These are phyloP conservation scores for Drosophila baimaii DNA, from an alignment of 1,140 invertebrate species.

Conservation along the genomic window DNA sequence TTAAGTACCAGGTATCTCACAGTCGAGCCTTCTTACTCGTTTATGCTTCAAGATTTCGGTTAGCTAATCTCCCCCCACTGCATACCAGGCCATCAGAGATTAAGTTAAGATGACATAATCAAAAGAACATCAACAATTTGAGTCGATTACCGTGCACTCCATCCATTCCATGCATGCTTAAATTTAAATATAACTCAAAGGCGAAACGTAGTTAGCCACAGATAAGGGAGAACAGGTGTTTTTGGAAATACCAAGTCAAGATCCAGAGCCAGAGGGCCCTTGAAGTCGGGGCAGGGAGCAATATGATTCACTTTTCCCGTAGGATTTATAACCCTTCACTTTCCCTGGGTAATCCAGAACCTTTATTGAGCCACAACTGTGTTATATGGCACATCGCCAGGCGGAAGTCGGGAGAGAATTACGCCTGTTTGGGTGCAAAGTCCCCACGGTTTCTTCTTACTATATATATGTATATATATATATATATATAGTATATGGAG, in stretches of 20 bases:
- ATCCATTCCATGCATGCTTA: background rate
- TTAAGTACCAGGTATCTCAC: background rate
- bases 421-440: constrained; percentile 34
- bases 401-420: constrained; percentile 25
- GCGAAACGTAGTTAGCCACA: background rate
- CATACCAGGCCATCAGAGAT: background rate
- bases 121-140: background rate
- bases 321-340: constrained; percentile 32
- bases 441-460: constrained; percentile 6
- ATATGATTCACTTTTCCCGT: constrained; percentile 18
- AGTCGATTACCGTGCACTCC: constrained; percentile 1
- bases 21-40: no score
- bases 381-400: background rate
- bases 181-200: constrained; percentile 24
- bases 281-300: background rate
- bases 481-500: no score
- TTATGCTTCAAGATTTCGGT: background rate
- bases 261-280: constrained; percentile 2
- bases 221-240: constrained; percentile 24
- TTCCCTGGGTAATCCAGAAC: constrained; percentile 1
- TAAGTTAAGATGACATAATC: constrained; percentile 1
- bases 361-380: background rate
- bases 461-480: no score
- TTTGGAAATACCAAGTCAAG: background rate
- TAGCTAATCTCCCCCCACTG: background rate